Evolutionary conservation across 2,113 vertebrate genomes (phyloP).

Genomic region (Origma solitaria): DNA sequence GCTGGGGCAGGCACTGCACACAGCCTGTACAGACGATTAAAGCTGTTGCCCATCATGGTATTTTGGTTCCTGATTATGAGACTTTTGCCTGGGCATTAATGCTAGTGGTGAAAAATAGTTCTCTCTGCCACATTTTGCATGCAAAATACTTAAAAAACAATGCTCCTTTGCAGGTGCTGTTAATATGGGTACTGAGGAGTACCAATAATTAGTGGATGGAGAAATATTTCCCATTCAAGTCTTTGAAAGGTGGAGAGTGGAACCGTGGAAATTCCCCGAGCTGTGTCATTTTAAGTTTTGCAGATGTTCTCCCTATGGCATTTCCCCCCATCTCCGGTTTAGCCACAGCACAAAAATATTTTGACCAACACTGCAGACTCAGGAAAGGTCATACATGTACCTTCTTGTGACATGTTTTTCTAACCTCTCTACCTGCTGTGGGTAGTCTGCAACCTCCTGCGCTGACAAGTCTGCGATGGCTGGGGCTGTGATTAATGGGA

Average conservation of each 20-base stretch:
- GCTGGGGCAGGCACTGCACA: background rate
- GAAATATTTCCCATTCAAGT: background rate
- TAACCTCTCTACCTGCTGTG: slow-evolving; percentile 46
- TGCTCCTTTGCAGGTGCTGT: background rate
- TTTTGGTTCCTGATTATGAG: background rate
- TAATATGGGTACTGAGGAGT: background rate
- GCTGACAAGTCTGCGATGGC: slow-evolving; percentile 15
- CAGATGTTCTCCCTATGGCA: slow-evolving; percentile 55
- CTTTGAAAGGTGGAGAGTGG: background rate
- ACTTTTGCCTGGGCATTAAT: background rate
- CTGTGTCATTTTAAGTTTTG: slow-evolving; percentile 12
- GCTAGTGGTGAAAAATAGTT: background rate
- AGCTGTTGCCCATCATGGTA: background rate
- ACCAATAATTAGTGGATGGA: background rate
- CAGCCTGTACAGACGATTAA: background rate
- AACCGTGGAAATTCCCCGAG: background rate
- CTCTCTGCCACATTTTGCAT: background rate
- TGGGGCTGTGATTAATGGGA: slow-evolving; percentile 38
- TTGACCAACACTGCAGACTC: background rate
- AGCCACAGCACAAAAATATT: slow-evolving; percentile 4
- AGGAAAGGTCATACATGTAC: slow-evolving; percentile 24
- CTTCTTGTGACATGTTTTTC: slow-evolving; percentile 45
- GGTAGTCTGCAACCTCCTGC: slow-evolving; percentile 28
- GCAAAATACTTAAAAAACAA: background rate
- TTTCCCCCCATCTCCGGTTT: slow-evolving; percentile 38